phyloP scores from a whole-genome alignment of 2,113 vertebrate species.

The Hypomesus transpacificus region DNA sequence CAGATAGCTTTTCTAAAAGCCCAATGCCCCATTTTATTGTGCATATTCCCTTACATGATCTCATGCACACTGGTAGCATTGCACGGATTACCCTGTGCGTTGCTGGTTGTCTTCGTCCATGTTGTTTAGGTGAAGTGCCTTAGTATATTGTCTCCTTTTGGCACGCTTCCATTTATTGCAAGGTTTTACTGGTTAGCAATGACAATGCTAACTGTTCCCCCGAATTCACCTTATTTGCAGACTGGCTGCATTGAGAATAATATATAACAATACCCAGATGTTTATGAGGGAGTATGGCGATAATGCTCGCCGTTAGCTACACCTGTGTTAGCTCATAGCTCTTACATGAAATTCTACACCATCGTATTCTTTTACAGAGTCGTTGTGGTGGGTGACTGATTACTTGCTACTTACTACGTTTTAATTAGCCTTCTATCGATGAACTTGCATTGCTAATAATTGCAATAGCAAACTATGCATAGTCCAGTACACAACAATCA shows the following conservation, averaged over 20 bases:
- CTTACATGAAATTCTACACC: background rate
- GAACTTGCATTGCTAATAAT: too few relatives aligned
- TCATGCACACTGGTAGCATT: background rate
- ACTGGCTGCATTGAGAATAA: too few relatives aligned
- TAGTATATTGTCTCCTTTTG: slow-evolving; percentile 67
- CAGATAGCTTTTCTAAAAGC: background rate
- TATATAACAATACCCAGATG: too few relatives aligned
- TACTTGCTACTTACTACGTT: background rate
- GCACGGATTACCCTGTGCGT: background rate
- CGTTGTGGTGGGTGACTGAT: slow-evolving; percentile 35
- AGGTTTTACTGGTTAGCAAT: slow-evolving; percentile 6
- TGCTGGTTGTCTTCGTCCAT: background rate
- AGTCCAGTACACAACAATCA: too few relatives aligned
- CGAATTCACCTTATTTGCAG: too few relatives aligned
- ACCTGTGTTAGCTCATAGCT: background rate
- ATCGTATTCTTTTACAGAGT: slow-evolving; percentile 41
- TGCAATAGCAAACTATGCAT: too few relatives aligned
- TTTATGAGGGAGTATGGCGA: background rate
- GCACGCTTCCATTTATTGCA: slow-evolving; percentile 68
- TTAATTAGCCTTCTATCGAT: too few relatives aligned
- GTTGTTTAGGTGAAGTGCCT: slow-evolving; percentile 26
- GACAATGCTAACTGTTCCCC: too few relatives aligned
- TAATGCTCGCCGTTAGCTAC: slow-evolving; percentile 48
- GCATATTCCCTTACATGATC: background rate
- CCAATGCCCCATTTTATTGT: slow-evolving; percentile 5